Base-by-base conservation (phyloP, 1,140 invertebrate species). In the Saccostrea cuccullata region DNA sequence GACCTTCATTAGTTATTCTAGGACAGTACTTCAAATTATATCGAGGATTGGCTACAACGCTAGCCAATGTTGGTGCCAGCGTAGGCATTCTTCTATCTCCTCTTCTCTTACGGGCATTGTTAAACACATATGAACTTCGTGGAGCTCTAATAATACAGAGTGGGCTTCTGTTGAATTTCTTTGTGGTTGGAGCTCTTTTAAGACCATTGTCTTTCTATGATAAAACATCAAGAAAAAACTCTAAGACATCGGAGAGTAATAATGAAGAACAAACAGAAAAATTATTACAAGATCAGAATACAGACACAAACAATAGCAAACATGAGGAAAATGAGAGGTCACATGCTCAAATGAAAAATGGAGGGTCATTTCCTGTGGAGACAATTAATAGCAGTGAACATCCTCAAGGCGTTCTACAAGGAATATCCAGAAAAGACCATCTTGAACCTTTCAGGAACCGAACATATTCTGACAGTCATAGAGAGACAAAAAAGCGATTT, bases 11-110 rank as follows among this genome's bases (percentile, higher is more conserved):
- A 23, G 86, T 87, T 13, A 60, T 84, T 6, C n/a, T 87, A 11
- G 84, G 84, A 70, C 23, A 85, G 56, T 90, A 87, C 82, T 88
- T 90, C 47, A 64, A 90, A 30, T 86, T 56, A 23, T 86, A 56
- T n/a, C 67, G 87, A 86, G 86, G 87, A 23, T 40, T 90, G 17
- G 89, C 89, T 4, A 85, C 84, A 0, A 82, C 67, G 11, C 60
- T 87, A 17, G 82, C 89, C 6, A 87, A 82, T 40, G 84, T 85
- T 15, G 89, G 87, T 4, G 89, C 77, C 5, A 87, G 87, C 60
- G 30, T 83, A 17, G 87, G 89, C 0, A 55, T 58, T 26, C 36
- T 87, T 2, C 0, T 86, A 1, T 60, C 88, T n/a, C 89, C 87
- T 26, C 40, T 84, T 6, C 13, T 86, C 15, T 82, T 89, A n/a